A percentile compares a stretch with the other conserved stretches of the same genome.
These are phyloP conservation scores for Chelonoidis abingdonii DNA, from an alignment of 2,113 vertebrate species.

Conservation along the genomic window DNA sequence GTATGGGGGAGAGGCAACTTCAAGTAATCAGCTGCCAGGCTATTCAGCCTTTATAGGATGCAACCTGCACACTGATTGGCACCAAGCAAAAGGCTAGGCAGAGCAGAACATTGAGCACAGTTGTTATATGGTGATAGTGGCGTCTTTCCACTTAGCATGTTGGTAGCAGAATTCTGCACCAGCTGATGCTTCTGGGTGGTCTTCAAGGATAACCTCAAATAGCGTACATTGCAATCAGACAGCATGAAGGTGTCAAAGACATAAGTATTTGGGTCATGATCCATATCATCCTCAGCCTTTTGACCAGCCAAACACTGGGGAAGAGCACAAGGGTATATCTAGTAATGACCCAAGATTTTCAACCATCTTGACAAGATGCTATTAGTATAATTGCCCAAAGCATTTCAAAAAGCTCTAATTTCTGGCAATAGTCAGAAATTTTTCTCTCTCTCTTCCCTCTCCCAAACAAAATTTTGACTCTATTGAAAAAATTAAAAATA, in stretches of 20 bases:
- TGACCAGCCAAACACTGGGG: background rate
- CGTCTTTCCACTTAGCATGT: conserved; percentile 37
- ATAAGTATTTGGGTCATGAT: conserved; percentile 47
- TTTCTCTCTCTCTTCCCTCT: background rate
- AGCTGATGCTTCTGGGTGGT: conserved; percentile 70
- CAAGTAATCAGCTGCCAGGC: conserved; percentile 17
- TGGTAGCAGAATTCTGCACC: conserved; percentile 55
- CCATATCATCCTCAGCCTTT: conserved; percentile 51
- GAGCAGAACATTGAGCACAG: conserved; percentile 48
- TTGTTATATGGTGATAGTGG: conserved; percentile 60
- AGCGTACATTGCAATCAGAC: conserved; percentile 7
- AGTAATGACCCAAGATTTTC: background rate
- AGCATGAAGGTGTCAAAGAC: conserved; percentile 61
- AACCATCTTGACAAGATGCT: background rate
- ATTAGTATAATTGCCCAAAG: background rate
- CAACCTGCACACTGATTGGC: conserved; percentile 3
- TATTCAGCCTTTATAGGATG: background rate
- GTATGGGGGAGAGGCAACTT: conserved; percentile 35
- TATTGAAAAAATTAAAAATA: background rate
- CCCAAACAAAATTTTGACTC: background rate
- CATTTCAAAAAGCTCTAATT: background rate
- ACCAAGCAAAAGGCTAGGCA: conserved; percentile 49
- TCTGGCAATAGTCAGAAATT: background rate
- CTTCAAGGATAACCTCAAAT: conserved; percentile 62
- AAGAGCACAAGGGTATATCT: background rate